These are phyloP conservation scores for Gonatopus flavifemur DNA, from an alignment of 1,140 invertebrate genomes.

Conservation along the genomic window DNA sequence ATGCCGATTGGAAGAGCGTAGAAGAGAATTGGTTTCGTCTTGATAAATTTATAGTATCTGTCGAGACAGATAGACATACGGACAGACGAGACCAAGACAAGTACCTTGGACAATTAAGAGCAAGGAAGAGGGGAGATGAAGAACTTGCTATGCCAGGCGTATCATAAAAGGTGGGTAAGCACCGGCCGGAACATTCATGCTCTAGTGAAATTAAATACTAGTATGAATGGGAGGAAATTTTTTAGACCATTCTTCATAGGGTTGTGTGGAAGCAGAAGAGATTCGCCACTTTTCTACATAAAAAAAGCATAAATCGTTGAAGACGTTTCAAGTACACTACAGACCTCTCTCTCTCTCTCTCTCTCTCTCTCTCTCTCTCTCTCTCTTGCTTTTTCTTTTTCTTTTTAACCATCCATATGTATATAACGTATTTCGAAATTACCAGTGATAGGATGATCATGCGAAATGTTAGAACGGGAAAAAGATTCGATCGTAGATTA, in stretches of 20 bases:
- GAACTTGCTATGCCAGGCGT: conserved; percentile 28
- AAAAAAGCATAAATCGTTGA: conserved; percentile 23
- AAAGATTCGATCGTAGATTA: no score
- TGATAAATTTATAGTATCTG: no score
- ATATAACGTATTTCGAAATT: no score
- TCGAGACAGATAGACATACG: no score
- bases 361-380: neutral
- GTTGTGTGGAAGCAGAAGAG: conserved; percentile 10
- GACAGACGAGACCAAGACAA: conserved; percentile 22
- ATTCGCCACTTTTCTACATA: conserved; percentile 15
- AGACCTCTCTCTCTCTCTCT: neutral
- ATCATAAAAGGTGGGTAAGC: conserved; percentile 37
- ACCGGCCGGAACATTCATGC: conserved; percentile 40
- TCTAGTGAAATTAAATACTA: conserved; percentile 45
- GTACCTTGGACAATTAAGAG: conserved; percentile 2
- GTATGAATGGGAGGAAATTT: conserved; percentile 3
- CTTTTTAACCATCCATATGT: conserved; percentile 1
- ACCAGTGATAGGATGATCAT: no score
- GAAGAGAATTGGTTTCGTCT: no score
- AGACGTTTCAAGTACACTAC: conserved; percentile 8
- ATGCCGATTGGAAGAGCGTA: no score
- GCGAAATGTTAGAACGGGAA: no score
- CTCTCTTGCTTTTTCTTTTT: conserved; percentile 8
- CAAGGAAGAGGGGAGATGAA: neutral
- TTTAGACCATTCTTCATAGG: conserved; percentile 29